These are phyloP conservation scores for Magallana nippona DNA, from an alignment of 2,888 invertebrate genomes.

Conservation along the genomic window DNA sequence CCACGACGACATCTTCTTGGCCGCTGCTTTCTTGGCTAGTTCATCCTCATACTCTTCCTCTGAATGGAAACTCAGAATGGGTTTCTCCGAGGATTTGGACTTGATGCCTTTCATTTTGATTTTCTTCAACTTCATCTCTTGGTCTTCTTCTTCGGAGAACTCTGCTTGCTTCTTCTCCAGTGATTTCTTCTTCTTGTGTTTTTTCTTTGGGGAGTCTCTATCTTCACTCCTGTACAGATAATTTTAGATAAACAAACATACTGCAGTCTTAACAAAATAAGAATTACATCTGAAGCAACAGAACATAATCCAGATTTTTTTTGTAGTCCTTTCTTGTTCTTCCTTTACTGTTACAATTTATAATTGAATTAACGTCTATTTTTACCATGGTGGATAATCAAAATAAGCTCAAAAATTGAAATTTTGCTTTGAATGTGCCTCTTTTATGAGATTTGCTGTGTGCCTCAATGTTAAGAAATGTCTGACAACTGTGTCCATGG, in stretches of 20 bases:
- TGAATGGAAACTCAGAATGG: conserved; percentile 51
- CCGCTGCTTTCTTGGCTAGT: conserved; percentile 42
- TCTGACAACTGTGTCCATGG: too few relatives aligned
- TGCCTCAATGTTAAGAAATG: too few relatives aligned
- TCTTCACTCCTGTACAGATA: conserved; percentile 39
- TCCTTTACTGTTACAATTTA: too few relatives aligned
- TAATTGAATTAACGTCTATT: too few relatives aligned
- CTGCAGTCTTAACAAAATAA: not conserved
- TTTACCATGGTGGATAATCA: too few relatives aligned
- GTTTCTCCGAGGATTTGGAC: conserved; percentile 46
- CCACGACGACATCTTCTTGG: conserved; percentile 49
- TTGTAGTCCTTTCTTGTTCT: too few relatives aligned
- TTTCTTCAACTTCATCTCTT: conserved; percentile 39
- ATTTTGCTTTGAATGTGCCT: too few relatives aligned
- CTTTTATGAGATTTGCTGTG: too few relatives aligned
- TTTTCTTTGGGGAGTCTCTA: conserved; percentile 58
- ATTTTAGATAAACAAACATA: not conserved
- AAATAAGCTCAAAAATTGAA: too few relatives aligned
- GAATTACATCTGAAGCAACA: too few relatives aligned
- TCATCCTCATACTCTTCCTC: conserved; percentile 51
- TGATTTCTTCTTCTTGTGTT: conserved; percentile 68
- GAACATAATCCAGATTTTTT: too few relatives aligned
- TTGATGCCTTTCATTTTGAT: conserved; percentile 36
- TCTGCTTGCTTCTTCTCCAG: conserved; percentile 57
- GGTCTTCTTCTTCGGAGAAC: conserved; percentile 53